Base-by-base conservation (phyloP, 1,140 invertebrate species). In the Drosophila virilis region DNA sequence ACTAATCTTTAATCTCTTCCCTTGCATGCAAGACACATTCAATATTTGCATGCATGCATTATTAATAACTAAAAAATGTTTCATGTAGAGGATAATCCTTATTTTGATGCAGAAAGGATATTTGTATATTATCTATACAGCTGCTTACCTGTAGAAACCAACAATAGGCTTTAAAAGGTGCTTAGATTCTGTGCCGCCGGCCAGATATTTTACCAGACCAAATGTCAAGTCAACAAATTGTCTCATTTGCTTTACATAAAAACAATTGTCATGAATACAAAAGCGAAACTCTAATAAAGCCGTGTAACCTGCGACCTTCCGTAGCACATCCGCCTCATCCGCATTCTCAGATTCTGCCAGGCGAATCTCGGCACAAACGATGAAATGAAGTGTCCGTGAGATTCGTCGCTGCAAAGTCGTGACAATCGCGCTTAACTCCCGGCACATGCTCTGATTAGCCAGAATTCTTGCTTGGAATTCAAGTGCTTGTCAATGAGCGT, bases 371-470 rank as follows among this genome's bases (percentile, higher is more conserved):
- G 46, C 51, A 54, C 28, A 74, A 71, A 48, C 33, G 60, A 38
- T 62, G 42, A 68, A 60, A 68, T 80, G 74, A 76, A 76, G 42
- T 37, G 45, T 22, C 33, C 45, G 61, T 43, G 8, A 70, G 57
- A 64, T 17, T 33, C 17, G 32, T 12, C 5, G 46, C 37, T 28
- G 38, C 51, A 77, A 51, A 71, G 79, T 73, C 76, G 65, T 79
- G 76, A 71, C 76, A 74, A 71, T 86, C 66, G 57, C 76, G 73
- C 62, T 86, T 74, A 80, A 71, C 76, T 88, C 75, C 72, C 70
- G 76, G 51, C 75, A 79, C 74, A 79, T 79, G 58, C 51, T 72
- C 76, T 89, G 84, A 86, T 86, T 86, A 86, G 84, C 80, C 66
- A 12, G 64, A 54, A 74, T 62, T 69, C 54, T 68, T 45, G 22